Base-by-base conservation (phyloP, 2,888 invertebrate species). In the Callyntrura guangdongensis region DNA sequence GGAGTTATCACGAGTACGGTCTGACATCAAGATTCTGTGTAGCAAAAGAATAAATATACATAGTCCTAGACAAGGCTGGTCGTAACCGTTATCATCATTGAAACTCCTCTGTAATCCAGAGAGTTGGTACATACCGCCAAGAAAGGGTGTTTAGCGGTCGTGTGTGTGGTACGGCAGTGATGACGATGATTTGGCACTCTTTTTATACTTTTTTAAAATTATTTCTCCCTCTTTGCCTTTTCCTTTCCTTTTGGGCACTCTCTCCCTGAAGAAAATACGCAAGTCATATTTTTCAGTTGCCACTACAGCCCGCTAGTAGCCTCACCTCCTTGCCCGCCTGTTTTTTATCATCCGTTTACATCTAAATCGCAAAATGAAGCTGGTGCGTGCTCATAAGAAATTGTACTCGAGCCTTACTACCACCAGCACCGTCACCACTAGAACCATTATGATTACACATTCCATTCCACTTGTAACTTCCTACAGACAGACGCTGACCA, bases 341-440 rank as follows among this genome's bases (percentile, higher is more conserved):
- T 14, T 27, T 69, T 79, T 87, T 87, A 87, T 87, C 87, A 79
- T n/a, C 25, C n/a, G 20, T 87, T 87, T 53, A 81, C 87, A 87
- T 87, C 87, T 87, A 87, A 87, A 87, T 79, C 87, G 79, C 53
- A 47, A 67, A 61, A 79, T 79, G 79, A 59, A 79, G 59, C 79
- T 79, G 79, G 79, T 77, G 85, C 85, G 86, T 86, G 86, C 83
- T 83, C 61, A n/a, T 67, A 67, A 79, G 79, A 79, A 79, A 64
- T 83, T 83, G 83, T 64, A 47, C 8, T 64, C 64, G 53, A 25
- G 17, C 27, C 22, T 27, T 59, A 20, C 1, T 22, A 12, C 25
- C n/a, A 14, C 79, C 20, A n/a, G 11, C 47, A 49, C 47, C 67
- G n/a, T n/a, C n/a, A 83, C 64, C n/a, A 83, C 11, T 49, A 22